These are phyloP conservation scores for Elaphurus davidianus DNA, from an alignment of 2,113 vertebrate species.

Conservation along the genomic window DNA sequence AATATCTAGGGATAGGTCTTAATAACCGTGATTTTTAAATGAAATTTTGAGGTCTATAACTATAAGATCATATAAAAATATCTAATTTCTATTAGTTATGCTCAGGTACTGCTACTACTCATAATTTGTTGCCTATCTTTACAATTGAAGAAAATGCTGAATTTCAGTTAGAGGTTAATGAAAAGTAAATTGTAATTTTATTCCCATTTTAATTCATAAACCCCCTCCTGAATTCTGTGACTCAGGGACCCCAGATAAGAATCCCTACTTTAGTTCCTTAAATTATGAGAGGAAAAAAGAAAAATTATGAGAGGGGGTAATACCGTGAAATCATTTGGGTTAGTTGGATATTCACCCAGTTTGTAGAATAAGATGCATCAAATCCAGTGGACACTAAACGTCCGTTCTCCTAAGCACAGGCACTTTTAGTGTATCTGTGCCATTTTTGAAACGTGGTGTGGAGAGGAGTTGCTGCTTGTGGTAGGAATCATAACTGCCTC, in stretches of 20 bases:
- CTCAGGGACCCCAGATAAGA: neutral
- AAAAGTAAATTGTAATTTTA: slow-evolving; percentile 36
- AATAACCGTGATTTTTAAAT: slow-evolving; percentile 6
- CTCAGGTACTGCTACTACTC: neutral
- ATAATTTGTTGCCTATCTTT: neutral
- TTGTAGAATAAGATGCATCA: neutral
- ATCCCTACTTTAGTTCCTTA: neutral
- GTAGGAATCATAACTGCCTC: neutral
- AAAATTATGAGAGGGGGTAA: neutral
- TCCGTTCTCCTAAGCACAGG: neutral
- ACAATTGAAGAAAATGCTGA: neutral
- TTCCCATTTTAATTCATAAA: neutral
- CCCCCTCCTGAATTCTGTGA: neutral
- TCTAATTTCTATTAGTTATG: neutral
- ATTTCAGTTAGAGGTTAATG: slow-evolving; percentile 8
- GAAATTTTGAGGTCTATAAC: neutral
- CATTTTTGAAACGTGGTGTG: neutral
- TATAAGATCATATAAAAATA: neutral
- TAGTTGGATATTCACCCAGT: neutral
- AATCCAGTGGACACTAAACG: neutral
- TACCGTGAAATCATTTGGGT: neutral
- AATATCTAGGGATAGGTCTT: neutral
- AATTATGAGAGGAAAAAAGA: neutral
- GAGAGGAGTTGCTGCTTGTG: neutral
- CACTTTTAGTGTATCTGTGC: neutral